phyloP scores from a whole-genome alignment of 2,888 invertebrate genomes.

The Melinaea marsaeus region DNA sequence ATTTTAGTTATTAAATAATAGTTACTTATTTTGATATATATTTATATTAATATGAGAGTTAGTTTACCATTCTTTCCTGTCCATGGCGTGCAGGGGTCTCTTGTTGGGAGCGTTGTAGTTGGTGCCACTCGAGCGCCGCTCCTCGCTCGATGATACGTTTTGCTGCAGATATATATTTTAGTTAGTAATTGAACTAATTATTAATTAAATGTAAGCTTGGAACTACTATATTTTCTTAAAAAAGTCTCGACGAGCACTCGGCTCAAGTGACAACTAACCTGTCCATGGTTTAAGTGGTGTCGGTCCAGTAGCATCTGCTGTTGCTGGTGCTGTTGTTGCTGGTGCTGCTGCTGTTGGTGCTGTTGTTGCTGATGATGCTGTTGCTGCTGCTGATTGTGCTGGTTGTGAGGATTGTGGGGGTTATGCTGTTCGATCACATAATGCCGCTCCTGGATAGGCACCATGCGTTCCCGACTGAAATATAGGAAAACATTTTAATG shows the following conservation, averaged over 20 bases:
- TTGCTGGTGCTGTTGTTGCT: slow-evolving; percentile 39
- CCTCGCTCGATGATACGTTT: slow-evolving; percentile 26
- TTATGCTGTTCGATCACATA: slow-evolving; percentile 56
- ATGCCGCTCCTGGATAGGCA: slow-evolving; percentile 61
- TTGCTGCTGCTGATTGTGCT: slow-evolving; percentile 45
- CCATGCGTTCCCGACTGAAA: slow-evolving; percentile 51
- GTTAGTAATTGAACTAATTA: too few relatives aligned
- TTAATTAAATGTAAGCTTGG: too few relatives aligned
- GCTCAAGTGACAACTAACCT: slow-evolving; percentile 34
- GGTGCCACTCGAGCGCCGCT: slow-evolving; percentile 34
- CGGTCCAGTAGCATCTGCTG: slow-evolving; percentile 46
- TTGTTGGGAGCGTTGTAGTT: slow-evolving; percentile 48
- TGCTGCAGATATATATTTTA: neutral
- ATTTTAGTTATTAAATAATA: neutral
- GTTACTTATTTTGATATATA: neutral
- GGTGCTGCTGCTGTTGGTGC: slow-evolving; percentile 38
- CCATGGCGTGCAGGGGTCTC: slow-evolving; percentile 49
- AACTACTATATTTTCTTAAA: neutral
- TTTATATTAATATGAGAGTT: neutral
- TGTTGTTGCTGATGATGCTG: slow-evolving; percentile 48
- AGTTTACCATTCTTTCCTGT: slow-evolving; percentile 55
- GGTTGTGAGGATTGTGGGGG: slow-evolving; percentile 41
- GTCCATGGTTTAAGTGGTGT: slow-evolving; percentile 46
- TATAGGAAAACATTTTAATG: slow-evolving; percentile 9
- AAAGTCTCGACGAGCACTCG: neutral